These are phyloP conservation scores for Catocala fraxini DNA, from an alignment of 2,888 invertebrate genomes.

Conservation along the genomic window DNA sequence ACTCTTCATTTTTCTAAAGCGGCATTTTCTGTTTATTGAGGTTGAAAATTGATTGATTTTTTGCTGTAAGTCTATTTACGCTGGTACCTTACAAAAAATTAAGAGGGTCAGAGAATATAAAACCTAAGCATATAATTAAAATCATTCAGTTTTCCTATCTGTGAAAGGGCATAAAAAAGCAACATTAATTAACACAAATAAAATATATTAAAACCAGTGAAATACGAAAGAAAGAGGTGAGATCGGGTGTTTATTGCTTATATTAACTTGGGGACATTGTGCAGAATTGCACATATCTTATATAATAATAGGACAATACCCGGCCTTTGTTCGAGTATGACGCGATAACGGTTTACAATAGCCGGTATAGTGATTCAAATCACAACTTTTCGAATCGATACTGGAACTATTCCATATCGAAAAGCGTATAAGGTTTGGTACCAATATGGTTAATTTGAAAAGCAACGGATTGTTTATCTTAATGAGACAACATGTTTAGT, in stretches of 20 bases:
- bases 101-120: slow-evolving; percentile 5
- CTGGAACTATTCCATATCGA: background rate
- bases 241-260: background rate
- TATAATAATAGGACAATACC: background rate
- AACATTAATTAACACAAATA: background rate
- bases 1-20: background rate
- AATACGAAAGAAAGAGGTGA: background rate
- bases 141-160: slow-evolving; percentile 3
- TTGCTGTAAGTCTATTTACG: background rate
- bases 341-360: background rate
- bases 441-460: background rate
- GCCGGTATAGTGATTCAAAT: no score
- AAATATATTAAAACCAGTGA: background rate
- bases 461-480: no score
- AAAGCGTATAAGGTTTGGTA: background rate
- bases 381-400: background rate
- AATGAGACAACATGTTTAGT: no score
- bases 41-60: slow-evolving; percentile 4
- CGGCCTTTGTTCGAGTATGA: slow-evolving; percentile 1
- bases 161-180: background rate
- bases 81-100: background rate
- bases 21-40: slow-evolving; percentile 7
- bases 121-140: slow-evolving; percentile 11
- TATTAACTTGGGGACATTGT: slow-evolving; percentile 1
- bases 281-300: slow-evolving; percentile 2